A percentile compares a stretch with the other conserved stretches of the same genome.
Conservation (phyloP, 2,113 vertebrate species). For the Saguinus imperator region DNA sequence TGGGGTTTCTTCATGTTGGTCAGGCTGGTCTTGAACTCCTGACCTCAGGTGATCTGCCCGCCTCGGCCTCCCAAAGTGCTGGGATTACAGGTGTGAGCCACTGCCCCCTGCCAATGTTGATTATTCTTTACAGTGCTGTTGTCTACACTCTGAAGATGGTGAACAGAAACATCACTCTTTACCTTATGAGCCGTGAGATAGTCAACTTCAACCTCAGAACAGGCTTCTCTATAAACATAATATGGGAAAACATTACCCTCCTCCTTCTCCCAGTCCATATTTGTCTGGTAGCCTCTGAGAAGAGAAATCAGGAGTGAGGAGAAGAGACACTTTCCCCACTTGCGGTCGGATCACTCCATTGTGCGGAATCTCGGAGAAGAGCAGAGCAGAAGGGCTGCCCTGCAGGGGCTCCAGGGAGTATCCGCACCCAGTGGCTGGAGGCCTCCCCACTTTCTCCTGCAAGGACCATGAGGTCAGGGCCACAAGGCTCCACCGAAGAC, state of each 20-base stretch:
- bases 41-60: too few relatives aligned
- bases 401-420: neutral
- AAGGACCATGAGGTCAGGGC: neutral
- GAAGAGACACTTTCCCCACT: neutral
- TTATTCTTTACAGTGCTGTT: neutral
- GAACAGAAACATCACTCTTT: neutral
- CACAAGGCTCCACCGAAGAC: neutral
- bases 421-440: neutral
- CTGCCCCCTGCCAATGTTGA: fast-evolving
- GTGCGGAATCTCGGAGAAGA: neutral
- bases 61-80: too few relatives aligned
- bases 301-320: neutral
- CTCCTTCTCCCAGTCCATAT: constrained; percentile 90
- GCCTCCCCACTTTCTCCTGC: neutral
- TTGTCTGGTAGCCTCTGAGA: constrained; percentile 84
- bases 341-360: fast-evolving
- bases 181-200: constrained; percentile 90
- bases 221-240: constrained; percentile 84
- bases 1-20: too few relatives aligned
- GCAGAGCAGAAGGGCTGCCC: neutral
- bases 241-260: constrained; percentile 85
- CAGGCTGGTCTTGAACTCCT: too few relatives aligned
- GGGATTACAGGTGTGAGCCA: too few relatives aligned
- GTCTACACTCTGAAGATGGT: neutral
- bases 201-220: constrained; percentile 92